Percentiles rank a stretch among this genome's conserved stretches.
phyloP scores from a whole-genome alignment of 2,113 vertebrate genomes.

The Puntigrus tetrazona region DNA sequence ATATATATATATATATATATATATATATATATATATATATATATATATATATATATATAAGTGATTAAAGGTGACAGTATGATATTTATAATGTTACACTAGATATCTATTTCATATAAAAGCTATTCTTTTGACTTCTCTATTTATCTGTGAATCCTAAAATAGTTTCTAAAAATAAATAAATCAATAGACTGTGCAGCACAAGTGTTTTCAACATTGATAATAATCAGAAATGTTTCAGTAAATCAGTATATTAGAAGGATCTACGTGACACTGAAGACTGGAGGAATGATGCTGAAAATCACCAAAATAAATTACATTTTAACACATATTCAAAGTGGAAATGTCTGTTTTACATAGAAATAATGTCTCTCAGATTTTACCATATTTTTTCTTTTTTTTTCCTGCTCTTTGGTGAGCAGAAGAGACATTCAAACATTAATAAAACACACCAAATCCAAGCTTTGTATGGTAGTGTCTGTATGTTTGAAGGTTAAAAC shows the following conservation, averaged over 20 bases:
- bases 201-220: neutral
- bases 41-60: too few species aligned
- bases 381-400: neutral
- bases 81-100: neutral
- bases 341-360: neutral
- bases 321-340: neutral
- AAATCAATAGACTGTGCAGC: rapidly evolving
- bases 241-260: neutral
- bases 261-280: neutral
- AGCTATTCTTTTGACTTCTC: neutral
- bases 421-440: neutral
- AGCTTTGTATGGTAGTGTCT: too few species aligned
- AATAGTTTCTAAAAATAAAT: neutral
- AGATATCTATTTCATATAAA: neutral
- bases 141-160: neutral
- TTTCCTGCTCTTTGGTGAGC: too few species aligned
- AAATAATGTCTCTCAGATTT: neutral
- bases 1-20: too few species aligned
- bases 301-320: neutral
- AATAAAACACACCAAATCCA: too few species aligned
- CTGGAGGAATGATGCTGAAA: neutral
- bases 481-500: too few species aligned
- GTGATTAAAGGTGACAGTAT: neutral
- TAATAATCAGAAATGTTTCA: neutral
- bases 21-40: too few species aligned